Evolutionary conservation across 2,888 invertebrate species (phyloP).

Genomic region (Zootermopsis nevadensis): DNA sequence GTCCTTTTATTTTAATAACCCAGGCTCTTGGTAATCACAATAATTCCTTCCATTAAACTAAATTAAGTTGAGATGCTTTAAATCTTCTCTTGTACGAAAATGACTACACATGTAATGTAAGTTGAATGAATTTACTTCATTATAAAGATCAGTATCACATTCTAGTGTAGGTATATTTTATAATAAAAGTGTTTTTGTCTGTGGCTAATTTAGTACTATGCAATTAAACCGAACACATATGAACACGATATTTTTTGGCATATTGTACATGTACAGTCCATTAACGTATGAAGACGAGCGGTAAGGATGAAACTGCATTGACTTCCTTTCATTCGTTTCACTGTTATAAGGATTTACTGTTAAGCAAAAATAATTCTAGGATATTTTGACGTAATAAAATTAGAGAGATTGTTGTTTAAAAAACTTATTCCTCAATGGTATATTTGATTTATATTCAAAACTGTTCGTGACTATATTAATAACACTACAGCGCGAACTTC

Average conservation of each 20-base stretch:
- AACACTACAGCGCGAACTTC: no score
- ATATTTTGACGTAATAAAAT: not conserved
- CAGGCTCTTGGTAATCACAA: not conserved
- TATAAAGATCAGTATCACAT: not conserved
- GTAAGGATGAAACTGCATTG: no score
- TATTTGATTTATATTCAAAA: no score
- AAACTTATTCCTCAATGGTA: no score
- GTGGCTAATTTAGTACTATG: not conserved
- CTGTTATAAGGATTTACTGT: not conserved
- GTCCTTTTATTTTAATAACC: not conserved
- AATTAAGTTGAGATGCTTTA: not conserved
- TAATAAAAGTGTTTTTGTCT: not conserved
- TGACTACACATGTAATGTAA: not conserved
- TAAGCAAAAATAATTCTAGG: not conserved
- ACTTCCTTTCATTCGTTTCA: not conserved
- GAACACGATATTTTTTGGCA: not conserved
- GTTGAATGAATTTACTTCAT: not conserved
- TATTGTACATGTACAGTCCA: no score
- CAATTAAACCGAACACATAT: not conserved
- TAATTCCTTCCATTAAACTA: constrained; percentile 13
- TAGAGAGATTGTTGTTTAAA: no score
- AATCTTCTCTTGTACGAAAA: not conserved
- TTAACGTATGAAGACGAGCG: not conserved
- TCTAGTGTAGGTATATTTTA: not conserved
- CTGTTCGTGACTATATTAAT: no score